A percentile compares a stretch with the other conserved stretches of the same genome.
phyloP scores from a whole-genome alignment of 2,797 vertebrate species.

The Australoheros facetus region DNA sequence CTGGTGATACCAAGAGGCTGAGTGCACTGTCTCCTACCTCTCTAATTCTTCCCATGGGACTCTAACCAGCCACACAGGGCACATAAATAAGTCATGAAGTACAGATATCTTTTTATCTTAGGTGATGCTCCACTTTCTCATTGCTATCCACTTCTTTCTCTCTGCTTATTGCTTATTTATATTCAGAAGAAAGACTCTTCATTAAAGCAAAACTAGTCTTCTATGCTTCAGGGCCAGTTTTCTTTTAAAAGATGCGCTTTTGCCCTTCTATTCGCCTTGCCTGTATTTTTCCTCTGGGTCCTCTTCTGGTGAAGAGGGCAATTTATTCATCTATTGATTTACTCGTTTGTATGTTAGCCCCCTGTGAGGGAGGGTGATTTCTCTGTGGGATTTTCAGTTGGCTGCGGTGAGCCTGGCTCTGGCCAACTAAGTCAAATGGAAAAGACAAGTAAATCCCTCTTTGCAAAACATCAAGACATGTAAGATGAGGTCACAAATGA shows the following conservation, averaged over 20 bases:
- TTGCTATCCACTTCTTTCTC: not conserved
- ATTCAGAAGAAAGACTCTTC: constrained; percentile 29
- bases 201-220: constrained; percentile 23
- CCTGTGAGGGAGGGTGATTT: constrained; percentile 47
- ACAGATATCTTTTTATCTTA: constrained; percentile 48
- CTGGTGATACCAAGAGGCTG: constrained; percentile 29
- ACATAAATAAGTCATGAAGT: constrained; percentile 78
- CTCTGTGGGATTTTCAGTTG: constrained; percentile 59
- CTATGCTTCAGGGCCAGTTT: constrained; percentile 3
- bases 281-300: constrained; percentile 59
- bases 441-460: constrained; percentile 28
- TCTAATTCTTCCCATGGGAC: constrained; percentile 64
- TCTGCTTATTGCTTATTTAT: constrained; percentile 29
- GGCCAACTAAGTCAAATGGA: constrained; percentile 24
- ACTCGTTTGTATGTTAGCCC: constrained; percentile 68
- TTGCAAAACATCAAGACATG: constrained; percentile 1
- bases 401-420: constrained; percentile 22
- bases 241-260: constrained; percentile 17
- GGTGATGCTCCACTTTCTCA: constrained; percentile 20
- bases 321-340: constrained; percentile 78
- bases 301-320: constrained; percentile 62
- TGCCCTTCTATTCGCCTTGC: constrained; percentile 24
- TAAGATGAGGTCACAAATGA: constrained; percentile 10
- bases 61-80: constrained; percentile 42
- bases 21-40: constrained; percentile 31